Evolutionary conservation across 2,888 invertebrate species (phyloP), one percentile per base, ranked within the genome.

Genomic region (Celastrina argiolus): DNA sequence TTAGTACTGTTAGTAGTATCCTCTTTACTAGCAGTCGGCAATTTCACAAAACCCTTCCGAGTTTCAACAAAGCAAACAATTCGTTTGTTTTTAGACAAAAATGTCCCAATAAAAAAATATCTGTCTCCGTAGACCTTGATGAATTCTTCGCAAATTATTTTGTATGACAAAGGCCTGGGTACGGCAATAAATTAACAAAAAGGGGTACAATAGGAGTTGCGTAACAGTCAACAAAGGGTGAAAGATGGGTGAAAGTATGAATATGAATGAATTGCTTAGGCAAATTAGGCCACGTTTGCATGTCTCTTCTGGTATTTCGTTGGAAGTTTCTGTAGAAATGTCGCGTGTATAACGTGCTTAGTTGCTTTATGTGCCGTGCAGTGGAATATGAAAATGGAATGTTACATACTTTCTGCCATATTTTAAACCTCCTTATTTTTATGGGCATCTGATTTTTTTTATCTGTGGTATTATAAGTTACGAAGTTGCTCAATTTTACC

Each of bases 231-330:
- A 85, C 83, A 87, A 88, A 87, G 87, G 86, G 86, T 81, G 83
- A 80, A 81, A 79, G 81, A 51, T 18, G 51, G 51, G 51, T 51
- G 51, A 51, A 51, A 51, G 75, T 82, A 88, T 90, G 88, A 89
- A 91, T 91, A 88, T 87, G 87, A 89, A 91, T 88, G 81, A 82
- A 74, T 83, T 79, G 82, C 86, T 82, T 71, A 77, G 79, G 74
- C 81, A 86, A 88, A 87, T 86, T 87, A 80, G 83, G 80, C 77
- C 82, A 80, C 69, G 69, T 39, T 69, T 70, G 70, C 69, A 67
- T 67, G 71, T 69, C 73, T 74, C 77, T 76, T 78, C 73, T 34
- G 34, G 34, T 73, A 74, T 71, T 74, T 68, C 16, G 36, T 61
- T 59, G 34, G 31, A 34, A 34, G 10, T 59, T 59, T 59, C 34